A percentile compares a stretch with the other conserved stretches of the same genome.
These are phyloP conservation scores for Ectropis grisescens DNA, from an alignment of 1,140 invertebrate species.

Conservation along the genomic window DNA sequence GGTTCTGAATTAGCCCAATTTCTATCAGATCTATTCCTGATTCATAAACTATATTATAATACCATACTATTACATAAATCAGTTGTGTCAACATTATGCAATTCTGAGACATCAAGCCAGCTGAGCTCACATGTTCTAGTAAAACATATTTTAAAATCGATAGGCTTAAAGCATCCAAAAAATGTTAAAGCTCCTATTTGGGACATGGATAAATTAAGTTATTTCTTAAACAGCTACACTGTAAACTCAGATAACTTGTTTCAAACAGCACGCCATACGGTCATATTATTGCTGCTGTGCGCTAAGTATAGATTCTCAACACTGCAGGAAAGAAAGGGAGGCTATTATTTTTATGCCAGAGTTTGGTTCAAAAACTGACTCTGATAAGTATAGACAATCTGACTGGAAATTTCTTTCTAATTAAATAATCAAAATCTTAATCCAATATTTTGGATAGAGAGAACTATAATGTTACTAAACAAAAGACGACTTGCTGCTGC, in stretches of 20 bases:
- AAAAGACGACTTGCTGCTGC: conserved; percentile 7
- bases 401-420: conserved; percentile 16
- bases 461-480: conserved; percentile 10
- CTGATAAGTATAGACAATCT: conserved; percentile 6
- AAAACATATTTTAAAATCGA: conserved; percentile 13
- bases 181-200: conserved; percentile 9
- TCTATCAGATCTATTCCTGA: neutral
- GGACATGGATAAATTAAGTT: conserved; percentile 10
- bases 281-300: conserved; percentile 1
- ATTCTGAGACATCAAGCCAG: neutral
- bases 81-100: conserved; percentile 2
- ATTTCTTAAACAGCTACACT: neutral
- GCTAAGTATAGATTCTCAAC: conserved; percentile 2
- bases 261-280: neutral
- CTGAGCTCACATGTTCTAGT: conserved; percentile 3
- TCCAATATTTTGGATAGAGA: conserved; percentile 20
- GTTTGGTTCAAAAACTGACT: conserved; percentile 19
- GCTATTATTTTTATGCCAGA: conserved; percentile 12
- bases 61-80: conserved; percentile 4
- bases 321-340: conserved; percentile 2
- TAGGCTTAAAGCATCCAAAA: conserved; percentile 2
- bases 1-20: conserved; percentile 1
- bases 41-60: conserved; percentile 1
- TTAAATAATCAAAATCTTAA: conserved; percentile 14
- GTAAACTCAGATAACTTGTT: conserved; percentile 1